Percentiles rank a stretch among this genome's conserved stretches.
Conservation (phyloP, 2,113 vertebrate species). For the Psittacus erithacus region DNA sequence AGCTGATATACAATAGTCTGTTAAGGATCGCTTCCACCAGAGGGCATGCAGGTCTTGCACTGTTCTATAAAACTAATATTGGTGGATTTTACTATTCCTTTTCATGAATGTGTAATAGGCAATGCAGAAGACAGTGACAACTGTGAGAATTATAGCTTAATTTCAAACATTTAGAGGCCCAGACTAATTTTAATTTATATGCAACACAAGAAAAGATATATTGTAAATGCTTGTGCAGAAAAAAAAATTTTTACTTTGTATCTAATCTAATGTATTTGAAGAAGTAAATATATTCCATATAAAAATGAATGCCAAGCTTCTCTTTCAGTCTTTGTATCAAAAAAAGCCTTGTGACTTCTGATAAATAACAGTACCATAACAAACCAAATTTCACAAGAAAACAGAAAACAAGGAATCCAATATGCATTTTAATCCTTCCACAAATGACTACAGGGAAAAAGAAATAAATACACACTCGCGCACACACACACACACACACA, state of each 20-base stretch:
- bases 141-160: neutral
- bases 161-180: neutral
- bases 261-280: neutral
- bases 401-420: neutral
- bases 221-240: neutral
- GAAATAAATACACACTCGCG: neutral
- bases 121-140: neutral
- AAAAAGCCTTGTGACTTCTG: neutral
- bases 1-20: neutral
- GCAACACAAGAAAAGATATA: neutral
- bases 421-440: neutral
- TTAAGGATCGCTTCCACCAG: conserved; percentile 51
- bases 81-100: neutral
- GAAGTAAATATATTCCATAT: neutral
- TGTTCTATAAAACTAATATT: neutral
- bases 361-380: neutral
- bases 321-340: neutral
- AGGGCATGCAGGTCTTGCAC: conserved; percentile 54
- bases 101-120: neutral
- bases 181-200: neutral
- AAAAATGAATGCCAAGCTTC: neutral
- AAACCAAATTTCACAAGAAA: neutral
- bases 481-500: neutral
- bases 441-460: neutral
- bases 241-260: neutral